These are phyloP conservation scores for Mormyrus proboscirostris DNA, from an alignment of 2,797 vertebrate species.

Conservation along the genomic window DNA sequence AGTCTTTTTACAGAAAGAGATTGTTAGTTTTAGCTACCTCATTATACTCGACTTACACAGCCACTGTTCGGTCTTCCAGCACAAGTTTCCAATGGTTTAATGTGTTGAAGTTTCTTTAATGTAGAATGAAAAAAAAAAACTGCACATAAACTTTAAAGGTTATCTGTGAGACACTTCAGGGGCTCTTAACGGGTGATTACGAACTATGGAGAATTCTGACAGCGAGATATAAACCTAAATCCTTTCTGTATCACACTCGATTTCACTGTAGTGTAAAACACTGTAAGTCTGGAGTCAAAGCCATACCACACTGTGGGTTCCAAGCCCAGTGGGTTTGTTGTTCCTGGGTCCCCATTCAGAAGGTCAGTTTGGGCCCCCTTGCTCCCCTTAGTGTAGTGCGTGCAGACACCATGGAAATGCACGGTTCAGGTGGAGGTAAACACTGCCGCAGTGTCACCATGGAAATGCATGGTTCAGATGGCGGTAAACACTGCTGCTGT, in stretches of 20 bases:
- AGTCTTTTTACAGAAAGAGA: not conserved
- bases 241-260: not conserved
- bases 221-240: not conserved
- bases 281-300: not conserved
- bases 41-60: not conserved
- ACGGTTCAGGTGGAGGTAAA: not conserved
- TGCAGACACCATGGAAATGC: not conserved
- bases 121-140: not conserved
- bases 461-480: not conserved
- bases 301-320: not conserved
- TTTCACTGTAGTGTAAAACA: constrained; percentile 4
- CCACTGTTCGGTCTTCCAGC: not conserved
- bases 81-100: not conserved
- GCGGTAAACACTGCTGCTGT: not conserved
- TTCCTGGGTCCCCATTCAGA: no score
- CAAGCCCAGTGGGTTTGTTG: not conserved
- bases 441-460: not conserved
- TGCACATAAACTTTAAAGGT: not conserved
- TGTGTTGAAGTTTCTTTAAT: not conserved
- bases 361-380: not conserved
- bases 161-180: not conserved
- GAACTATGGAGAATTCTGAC: not conserved
- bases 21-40: not conserved
- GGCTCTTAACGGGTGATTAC: not conserved
- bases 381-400: no score